Evolutionary conservation across 2,888 invertebrate species (phyloP), one percentile per base, ranked within the genome.

Genomic region (Athalia cordata): DNA sequence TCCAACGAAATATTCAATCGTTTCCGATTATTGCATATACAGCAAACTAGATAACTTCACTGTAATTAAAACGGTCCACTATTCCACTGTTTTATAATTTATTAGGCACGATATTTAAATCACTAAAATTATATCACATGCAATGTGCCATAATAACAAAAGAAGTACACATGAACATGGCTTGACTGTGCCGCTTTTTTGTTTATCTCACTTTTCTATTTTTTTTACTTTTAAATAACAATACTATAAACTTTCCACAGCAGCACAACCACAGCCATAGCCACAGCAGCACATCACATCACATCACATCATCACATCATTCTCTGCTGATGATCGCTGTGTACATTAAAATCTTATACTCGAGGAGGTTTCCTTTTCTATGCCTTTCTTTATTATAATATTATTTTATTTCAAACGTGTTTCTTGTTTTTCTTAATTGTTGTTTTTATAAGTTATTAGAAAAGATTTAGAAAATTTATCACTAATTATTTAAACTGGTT

Each of bases 141-240:
- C 4, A 11, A 29, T 5, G 86, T 84, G 84, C 85, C 85, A 86
- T 82, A 85, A 86, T 84, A 87, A 85, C 84, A 83, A 83, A 81
- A 84, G 50, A 50, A 3, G 64, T 82, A 86, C 83, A 82, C 83
- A 81, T 81, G 82, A 82, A 84, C 83, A 84, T 85, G 83, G 85
- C 83, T 85, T 84, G 81, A 55, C 55, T 29, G 55, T 29, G 29
- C 29, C 29, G 29, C 29, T 29, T 29, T 29, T 29, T 29, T 29
- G 29, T 29, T 29, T 29, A 29, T 29, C 29, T 29, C 29, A 29
- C 29, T 29, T 29, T 29, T 29, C 29, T 29, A 29, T 29, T 29
- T 29, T 29, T 29, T 43, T 72, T 57, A 72, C 72, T 57, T 59
- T 59, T 72, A 72, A 72, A 59, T 59, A 72, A 59, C 47, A 72